Evolutionary conservation across 2,113 vertebrate genomes (phyloP), one percentile per base, ranked within the genome.

Genomic region (Phylloscopus trochiloides): DNA sequence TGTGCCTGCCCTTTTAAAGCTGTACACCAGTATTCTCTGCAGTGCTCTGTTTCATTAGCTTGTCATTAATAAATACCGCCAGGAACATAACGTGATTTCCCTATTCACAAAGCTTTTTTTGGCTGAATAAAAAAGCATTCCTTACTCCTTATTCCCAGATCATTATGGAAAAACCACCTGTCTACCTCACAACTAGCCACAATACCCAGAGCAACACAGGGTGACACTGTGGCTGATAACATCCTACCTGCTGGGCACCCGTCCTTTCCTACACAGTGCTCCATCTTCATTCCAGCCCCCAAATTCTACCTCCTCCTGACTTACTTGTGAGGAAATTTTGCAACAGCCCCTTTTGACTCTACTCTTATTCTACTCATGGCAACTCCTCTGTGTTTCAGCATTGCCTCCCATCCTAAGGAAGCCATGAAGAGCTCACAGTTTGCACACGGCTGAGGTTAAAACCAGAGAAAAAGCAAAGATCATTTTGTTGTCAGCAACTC

Each of bases 161-260:
- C 14, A 0, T 26, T 51, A 74, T 2, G 22, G 68, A 75, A 84
- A 91, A 91, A 84, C 45, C 83, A 72, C 25, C 45, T 55, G 52
- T 13, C 51, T 55, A 45, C 29, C 43, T 63, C 3, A 0, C 31
- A 72, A 58, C 10, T 15, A 73, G 36, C 7, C 63, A 51, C 31
- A 71, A 42, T 25, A 52, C 14, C 38, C 3, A 0, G 9, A 57
- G 50, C 0, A 0, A 74, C 71, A 38, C 54, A 65, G 0, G 1
- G 36, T 13, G n/a, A 75, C 3, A 3, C 26, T 40, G 57, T 1
- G 7, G 42, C n/a, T 68, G 32, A 14, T 32, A 71, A 48, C 1
- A 22, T 21, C 11, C 58, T 63, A 22, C 22, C 29, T 75, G 45
- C 50, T 55, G 6, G 32, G 61, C 20, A 40, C 45, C 7, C 40